A percentile compares a stretch with the other conserved stretches of the same genome.
These are phyloP conservation scores for Aporrectodea caliginosa DNA, from an alignment of 1,140 invertebrate species.

Conservation along the genomic window DNA sequence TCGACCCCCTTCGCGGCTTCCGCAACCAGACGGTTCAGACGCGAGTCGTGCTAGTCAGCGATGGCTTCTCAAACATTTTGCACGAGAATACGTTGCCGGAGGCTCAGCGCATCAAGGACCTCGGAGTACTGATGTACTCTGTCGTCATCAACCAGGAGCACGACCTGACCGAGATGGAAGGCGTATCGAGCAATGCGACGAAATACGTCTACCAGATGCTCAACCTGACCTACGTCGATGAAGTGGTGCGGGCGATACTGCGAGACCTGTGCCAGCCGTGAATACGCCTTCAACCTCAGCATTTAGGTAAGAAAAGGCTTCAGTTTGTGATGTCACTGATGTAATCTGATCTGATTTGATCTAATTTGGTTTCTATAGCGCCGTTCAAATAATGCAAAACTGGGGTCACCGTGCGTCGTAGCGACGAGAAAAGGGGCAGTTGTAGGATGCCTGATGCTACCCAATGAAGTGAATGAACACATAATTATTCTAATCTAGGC, in stretches of 20 bases:
- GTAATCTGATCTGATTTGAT: too few relatives aligned
- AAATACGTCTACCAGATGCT: not conserved
- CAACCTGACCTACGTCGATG: not conserved
- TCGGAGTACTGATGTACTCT: constrained; percentile 11
- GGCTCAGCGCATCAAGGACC: not conserved
- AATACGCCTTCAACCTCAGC: too few relatives aligned
- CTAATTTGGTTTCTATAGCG: too few relatives aligned
- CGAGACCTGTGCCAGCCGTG: not conserved
- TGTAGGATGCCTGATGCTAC: too few relatives aligned
- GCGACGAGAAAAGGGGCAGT: too few relatives aligned
- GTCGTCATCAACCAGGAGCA: constrained; percentile 17
- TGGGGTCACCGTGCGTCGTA: too few relatives aligned
- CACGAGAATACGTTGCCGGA: not conserved
- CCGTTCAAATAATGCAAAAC: too few relatives aligned
- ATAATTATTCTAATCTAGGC: too few relatives aligned
- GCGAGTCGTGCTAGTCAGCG: constrained; percentile 23
- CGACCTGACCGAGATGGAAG: not conserved
- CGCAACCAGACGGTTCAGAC: not conserved
- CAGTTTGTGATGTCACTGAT: too few relatives aligned
- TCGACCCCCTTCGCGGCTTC: constrained; percentile 2
- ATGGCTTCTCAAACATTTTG: constrained; percentile 28
- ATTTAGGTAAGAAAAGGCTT: too few relatives aligned
- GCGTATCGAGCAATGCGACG: not conserved
- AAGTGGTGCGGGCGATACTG: not conserved
- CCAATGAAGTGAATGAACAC: too few relatives aligned